These are phyloP conservation scores for Habroteleia sp. DNA, from an alignment of 2,888 invertebrate genomes.

Conservation along the genomic window DNA sequence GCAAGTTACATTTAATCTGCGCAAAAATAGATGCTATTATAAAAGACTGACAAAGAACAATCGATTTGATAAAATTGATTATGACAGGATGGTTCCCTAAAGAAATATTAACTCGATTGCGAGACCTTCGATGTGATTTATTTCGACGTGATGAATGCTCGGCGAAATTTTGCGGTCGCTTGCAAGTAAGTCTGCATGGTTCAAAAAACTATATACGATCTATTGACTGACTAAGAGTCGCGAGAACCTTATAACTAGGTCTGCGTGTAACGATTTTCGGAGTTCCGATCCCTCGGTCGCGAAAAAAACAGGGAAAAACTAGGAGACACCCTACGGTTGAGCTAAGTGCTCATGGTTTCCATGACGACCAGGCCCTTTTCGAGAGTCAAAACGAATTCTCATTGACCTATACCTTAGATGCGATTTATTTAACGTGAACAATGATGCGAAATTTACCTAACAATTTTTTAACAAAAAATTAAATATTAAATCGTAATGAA, in stretches of 20 bases:
- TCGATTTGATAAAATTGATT: slow-evolving; percentile 11
- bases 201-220: background rate
- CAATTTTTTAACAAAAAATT: too few relatives aligned
- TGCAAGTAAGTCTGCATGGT: slow-evolving; percentile 1
- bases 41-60: slow-evolving; percentile 4
- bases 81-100: slow-evolving; percentile 2
- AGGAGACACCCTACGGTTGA: slow-evolving; percentile 73
- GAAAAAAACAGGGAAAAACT: slow-evolving; percentile 71
- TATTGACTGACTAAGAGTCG: background rate
- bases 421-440: too few relatives aligned
- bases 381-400: slow-evolving; percentile 36
- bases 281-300: slow-evolving; percentile 73
- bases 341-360: slow-evolving; percentile 73
- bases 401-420: slow-evolving; percentile 33
- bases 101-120: slow-evolving; percentile 11
- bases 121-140: slow-evolving; percentile 4
- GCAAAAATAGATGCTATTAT: background rate
- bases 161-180: slow-evolving; percentile 14
- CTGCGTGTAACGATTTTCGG: slow-evolving; percentile 78
- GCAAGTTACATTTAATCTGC: slow-evolving; percentile 12
- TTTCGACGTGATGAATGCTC: slow-evolving; percentile 13
- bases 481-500: too few relatives aligned
- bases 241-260: slow-evolving; percentile 71
- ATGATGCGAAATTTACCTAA: too few relatives aligned
- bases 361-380: slow-evolving; percentile 76